Conservation (phyloP, 2,797 vertebrate genomes). For the Paguma larvata region DNA sequence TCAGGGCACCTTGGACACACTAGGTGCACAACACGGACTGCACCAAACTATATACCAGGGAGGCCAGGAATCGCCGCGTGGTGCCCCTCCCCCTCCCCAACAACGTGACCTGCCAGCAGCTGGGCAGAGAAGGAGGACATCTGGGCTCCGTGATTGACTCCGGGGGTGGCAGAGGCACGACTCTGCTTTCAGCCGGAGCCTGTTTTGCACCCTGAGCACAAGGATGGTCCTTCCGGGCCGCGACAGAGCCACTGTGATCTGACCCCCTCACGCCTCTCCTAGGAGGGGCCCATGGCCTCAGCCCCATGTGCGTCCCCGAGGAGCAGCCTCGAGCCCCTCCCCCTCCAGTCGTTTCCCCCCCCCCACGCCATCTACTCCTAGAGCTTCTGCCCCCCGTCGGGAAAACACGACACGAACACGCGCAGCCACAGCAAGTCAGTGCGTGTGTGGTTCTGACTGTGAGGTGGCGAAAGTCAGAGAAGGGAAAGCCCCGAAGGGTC, state of each 20-base stretch:
- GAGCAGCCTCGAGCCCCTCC: neutral
- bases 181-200: neutral
- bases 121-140: neutral
- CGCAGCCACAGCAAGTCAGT: neutral
- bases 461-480: neutral
- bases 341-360: fast-evolving
- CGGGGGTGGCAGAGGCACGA: fast-evolving
- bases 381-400: neutral
- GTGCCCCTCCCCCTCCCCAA: neutral
- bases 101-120: neutral
- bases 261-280: neutral
- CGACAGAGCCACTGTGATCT: neutral
- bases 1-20: neutral
- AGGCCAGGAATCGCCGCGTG: neutral
- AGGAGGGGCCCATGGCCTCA: neutral
- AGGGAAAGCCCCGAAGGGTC: neutral
- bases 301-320: neutral
- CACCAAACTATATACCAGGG: neutral
- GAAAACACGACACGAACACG: neutral
- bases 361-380: fast-evolving
- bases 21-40: neutral
- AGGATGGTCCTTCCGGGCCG: fast-evolving
- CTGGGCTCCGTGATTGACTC: neutral
- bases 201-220: neutral
- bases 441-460: neutral